Evolutionary conservation across 1,140 invertebrate genomes (phyloP).

Genomic region (Brachionus calyciflorus): DNA sequence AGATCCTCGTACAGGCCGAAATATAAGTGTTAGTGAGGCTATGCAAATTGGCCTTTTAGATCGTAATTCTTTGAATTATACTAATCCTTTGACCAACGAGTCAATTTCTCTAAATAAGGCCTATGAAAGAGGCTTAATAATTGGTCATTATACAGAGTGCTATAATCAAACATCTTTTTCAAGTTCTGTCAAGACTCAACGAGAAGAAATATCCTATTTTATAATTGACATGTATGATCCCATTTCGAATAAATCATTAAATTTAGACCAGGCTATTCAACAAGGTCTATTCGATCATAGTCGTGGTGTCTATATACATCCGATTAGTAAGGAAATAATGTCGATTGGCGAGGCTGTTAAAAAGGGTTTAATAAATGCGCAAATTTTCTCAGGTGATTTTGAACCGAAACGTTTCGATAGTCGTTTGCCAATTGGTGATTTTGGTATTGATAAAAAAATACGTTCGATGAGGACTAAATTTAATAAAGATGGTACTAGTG

Average conservation of each 20-base stretch:
- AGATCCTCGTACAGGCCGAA: slow-evolving; percentile 75
- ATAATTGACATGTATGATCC: slow-evolving; percentile 49
- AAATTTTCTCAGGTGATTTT: not conserved
- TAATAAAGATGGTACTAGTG: slow-evolving; percentile 31
- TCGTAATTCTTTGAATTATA: slow-evolving; percentile 65
- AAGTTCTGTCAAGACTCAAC: not conserved
- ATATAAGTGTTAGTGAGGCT: slow-evolving; percentile 73
- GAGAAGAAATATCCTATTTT: slow-evolving; percentile 9
- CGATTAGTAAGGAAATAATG: slow-evolving; percentile 54
- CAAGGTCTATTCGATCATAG: slow-evolving; percentile 52
- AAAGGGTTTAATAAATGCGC: slow-evolving; percentile 23
- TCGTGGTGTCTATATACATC: slow-evolving; percentile 56
- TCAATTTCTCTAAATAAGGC: slow-evolving; percentile 67
- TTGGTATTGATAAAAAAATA: slow-evolving; percentile 37
- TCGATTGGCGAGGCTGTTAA: slow-evolving; percentile 53
- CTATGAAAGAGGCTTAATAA: slow-evolving; percentile 75
- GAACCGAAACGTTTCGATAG: not conserved
- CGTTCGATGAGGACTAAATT: slow-evolving; percentile 20
- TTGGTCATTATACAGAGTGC: not conserved
- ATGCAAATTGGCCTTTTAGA: slow-evolving; percentile 73
- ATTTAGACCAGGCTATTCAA: slow-evolving; percentile 52
- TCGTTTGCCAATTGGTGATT: not conserved
- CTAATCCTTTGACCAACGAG: slow-evolving; percentile 50
- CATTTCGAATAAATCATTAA: slow-evolving; percentile 53
- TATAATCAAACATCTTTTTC: not conserved